phyloP scores from a whole-genome alignment of 2,888 invertebrate genomes.

The Marronus borbonicus region DNA sequence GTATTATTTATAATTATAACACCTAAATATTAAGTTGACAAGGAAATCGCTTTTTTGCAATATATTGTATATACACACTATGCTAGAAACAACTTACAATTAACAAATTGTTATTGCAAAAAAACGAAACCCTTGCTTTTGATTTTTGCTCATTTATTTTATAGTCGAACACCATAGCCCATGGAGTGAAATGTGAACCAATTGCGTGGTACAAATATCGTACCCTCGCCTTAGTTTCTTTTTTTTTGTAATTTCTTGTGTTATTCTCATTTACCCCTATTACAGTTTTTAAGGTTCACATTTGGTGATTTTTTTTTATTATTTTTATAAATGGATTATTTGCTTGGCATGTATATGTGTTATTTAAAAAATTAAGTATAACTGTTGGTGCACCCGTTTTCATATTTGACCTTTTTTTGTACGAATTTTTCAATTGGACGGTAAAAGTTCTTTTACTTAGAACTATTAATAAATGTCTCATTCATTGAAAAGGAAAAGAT shows the following conservation, averaged over 20 bases:
- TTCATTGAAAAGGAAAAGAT: no score
- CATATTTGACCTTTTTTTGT: slow-evolving; percentile 59
- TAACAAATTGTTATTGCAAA: slow-evolving; percentile 63
- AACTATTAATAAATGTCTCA: no score
- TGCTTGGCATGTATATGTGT: slow-evolving; percentile 64
- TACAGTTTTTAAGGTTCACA: slow-evolving; percentile 61
- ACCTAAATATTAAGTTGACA: slow-evolving; percentile 66
- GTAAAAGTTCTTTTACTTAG: neutral
- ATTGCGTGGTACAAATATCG: slow-evolving; percentile 22
- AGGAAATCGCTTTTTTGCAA: slow-evolving; percentile 61
- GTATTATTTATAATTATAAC: slow-evolving; percentile 56
- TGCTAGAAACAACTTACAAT: slow-evolving; percentile 69
- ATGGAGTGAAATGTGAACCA: slow-evolving; percentile 43
- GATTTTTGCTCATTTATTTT: slow-evolving; percentile 70
- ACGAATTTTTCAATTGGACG: slow-evolving; percentile 21
- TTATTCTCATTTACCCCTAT: slow-evolving; percentile 51
- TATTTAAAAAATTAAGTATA: slow-evolving; percentile 63
- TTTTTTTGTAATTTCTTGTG: neutral
- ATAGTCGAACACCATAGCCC: slow-evolving; percentile 61
- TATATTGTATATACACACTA: slow-evolving; percentile 68
- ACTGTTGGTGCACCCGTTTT: slow-evolving; percentile 58
- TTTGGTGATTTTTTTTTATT: slow-evolving; percentile 58
- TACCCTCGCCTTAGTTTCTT: neutral
- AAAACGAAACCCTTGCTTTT: slow-evolving; percentile 67
- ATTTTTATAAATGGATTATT: slow-evolving; percentile 56